These are phyloP conservation scores for Pelusios castaneus DNA, from an alignment of 2,113 vertebrate species.

Conservation along the genomic window DNA sequence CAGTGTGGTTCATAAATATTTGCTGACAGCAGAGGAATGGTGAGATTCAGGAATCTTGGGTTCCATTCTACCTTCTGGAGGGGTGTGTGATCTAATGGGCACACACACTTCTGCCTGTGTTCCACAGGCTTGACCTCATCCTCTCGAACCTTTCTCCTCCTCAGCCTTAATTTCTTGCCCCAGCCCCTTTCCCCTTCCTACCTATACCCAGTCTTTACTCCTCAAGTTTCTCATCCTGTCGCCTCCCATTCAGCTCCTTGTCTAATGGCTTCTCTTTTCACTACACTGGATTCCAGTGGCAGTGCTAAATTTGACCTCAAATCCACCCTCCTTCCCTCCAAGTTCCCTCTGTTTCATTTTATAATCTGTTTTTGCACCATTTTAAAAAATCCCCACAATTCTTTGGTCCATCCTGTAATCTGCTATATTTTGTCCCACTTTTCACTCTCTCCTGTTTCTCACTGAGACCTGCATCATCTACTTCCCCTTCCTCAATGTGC, in stretches of 20 bases:
- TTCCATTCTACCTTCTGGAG: background rate
- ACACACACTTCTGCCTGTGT: background rate
- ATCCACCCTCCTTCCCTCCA: too few relatives aligned
- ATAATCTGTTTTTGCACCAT: background rate
- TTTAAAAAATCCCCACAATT: background rate
- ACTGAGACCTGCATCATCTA: background rate
- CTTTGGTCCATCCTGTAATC: background rate
- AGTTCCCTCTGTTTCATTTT: background rate
- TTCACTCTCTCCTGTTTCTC: background rate
- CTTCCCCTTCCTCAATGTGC: background rate
- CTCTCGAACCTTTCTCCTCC: background rate
- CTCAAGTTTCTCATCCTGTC: background rate
- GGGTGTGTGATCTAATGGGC: background rate
- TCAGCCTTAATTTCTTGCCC: background rate
- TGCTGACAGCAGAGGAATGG: background rate
- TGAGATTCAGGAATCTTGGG: background rate
- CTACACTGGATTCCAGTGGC: background rate
- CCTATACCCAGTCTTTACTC: background rate
- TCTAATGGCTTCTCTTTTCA: background rate
- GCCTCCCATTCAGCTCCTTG: background rate
- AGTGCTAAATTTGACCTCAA: background rate
- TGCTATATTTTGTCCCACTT: background rate
- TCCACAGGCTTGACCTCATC: background rate
- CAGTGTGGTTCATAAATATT: background rate
- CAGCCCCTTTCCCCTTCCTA: background rate